Conservation (phyloP, 2,888 invertebrate species). For the Apodemia mormo region DNA sequence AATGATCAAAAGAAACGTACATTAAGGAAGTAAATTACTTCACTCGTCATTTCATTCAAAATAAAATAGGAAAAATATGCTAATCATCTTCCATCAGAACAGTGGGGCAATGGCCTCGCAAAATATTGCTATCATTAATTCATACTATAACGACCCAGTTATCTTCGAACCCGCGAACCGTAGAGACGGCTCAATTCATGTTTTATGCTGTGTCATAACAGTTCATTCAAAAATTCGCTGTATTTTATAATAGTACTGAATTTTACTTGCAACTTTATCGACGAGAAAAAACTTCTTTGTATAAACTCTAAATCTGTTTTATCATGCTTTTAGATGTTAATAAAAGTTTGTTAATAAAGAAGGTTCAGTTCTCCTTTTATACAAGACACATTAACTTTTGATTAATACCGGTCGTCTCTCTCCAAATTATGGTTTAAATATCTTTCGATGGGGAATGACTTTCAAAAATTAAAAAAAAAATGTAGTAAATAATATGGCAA, state of each 20-base stretch:
- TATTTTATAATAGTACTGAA: constrained; percentile 11
- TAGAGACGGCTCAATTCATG: constrained; percentile 29
- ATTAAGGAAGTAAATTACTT: constrained; percentile 2
- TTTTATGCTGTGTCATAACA: constrained; percentile 32
- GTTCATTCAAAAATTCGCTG: constrained; percentile 24
- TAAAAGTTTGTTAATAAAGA: not conserved
- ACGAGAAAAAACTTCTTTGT: not conserved
- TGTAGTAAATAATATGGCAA: no score
- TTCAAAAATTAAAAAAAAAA: no score
- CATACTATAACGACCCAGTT: constrained; percentile 25
- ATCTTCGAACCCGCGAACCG: constrained; percentile 25
- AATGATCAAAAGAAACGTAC: not conserved
- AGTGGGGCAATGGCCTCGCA: constrained; percentile 19
- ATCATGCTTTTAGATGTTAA: not conserved
- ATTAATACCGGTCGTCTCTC: no score
- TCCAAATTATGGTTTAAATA: no score
- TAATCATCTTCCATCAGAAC: not conserved
- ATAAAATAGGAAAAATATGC: constrained; percentile 13
- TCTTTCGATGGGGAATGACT: no score
- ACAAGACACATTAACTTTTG: no score
- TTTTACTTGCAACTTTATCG: not conserved
- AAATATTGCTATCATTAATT: constrained; percentile 31
- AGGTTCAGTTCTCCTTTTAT: no score
- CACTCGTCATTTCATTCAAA: constrained; percentile 1
- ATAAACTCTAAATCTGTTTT: not conserved